These are phyloP conservation scores for Ennomos erosarius DNA, from an alignment of 2,888 invertebrate species.

Conservation along the genomic window DNA sequence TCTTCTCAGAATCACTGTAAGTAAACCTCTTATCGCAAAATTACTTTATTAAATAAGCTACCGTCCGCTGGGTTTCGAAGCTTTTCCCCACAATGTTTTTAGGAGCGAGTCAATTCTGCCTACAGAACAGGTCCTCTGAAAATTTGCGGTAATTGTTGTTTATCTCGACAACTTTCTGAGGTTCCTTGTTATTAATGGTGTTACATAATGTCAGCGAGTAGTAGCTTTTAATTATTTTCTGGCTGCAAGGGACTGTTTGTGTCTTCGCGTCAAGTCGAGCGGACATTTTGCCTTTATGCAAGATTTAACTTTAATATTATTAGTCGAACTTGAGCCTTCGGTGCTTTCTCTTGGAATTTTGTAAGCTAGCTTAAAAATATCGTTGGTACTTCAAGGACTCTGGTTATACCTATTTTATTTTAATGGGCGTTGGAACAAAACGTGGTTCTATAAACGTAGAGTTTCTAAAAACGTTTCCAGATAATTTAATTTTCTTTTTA, in stretches of 20 bases:
- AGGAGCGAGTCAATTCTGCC: constrained; percentile 30
- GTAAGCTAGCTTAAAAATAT: constrained; percentile 34
- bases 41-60: constrained; percentile 32
- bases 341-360: constrained; percentile 44
- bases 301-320: constrained; percentile 61
- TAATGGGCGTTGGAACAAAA: constrained; percentile 20
- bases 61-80: constrained; percentile 13
- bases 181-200: constrained; percentile 77
- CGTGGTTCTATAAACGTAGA: constrained; percentile 14
- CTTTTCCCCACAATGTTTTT: constrained; percentile 44
- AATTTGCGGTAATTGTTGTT: constrained; percentile 74
- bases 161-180: constrained; percentile 73
- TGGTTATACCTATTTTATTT: constrained; percentile 26
- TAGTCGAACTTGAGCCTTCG: constrained; percentile 34
- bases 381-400: constrained; percentile 13
- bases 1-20: constrained; percentile 15
- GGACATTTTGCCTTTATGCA: constrained; percentile 62
- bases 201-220: constrained; percentile 72
- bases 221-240: constrained; percentile 79
- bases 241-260: constrained; percentile 59
- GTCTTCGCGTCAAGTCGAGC: constrained; percentile 60
- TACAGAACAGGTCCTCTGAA: constrained; percentile 55
- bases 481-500: constrained; percentile 15
- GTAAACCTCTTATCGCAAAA: constrained; percentile 31
- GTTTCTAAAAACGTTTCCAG: constrained; percentile 15